Evolutionary conservation across 2,797 vertebrate species (phyloP).

Genomic region (Rhynchotus rufescens): DNA sequence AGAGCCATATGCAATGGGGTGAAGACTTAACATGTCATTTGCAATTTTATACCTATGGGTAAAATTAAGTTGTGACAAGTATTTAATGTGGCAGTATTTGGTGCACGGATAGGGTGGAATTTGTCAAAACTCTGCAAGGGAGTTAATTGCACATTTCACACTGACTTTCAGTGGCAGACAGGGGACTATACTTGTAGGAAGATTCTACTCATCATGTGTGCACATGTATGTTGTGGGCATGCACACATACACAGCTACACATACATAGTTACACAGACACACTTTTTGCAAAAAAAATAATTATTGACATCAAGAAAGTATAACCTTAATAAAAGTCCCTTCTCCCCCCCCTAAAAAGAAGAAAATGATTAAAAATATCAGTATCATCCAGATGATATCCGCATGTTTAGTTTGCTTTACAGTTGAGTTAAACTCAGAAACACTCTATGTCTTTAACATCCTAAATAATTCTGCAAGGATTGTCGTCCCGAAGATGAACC

Average conservation of each 20-base stretch:
- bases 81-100: background rate
- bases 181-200: background rate
- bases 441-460: slow-evolving; percentile 62
- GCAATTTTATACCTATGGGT: background rate
- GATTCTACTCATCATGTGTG: background rate
- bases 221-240: background rate
- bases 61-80: background rate
- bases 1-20: background rate
- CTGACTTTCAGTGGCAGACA: background rate
- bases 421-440: slow-evolving; percentile 57
- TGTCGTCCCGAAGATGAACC: slow-evolving; percentile 53
- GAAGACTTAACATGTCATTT: background rate
- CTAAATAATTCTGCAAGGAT: slow-evolving; percentile 34
- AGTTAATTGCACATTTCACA: background rate
- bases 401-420: slow-evolving; percentile 54
- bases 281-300: slow-evolving; percentile 60
- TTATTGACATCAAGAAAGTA: slow-evolving; percentile 64
- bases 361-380: slow-evolving; percentile 74
- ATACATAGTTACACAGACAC: slow-evolving; percentile 52
- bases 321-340: slow-evolving; percentile 71
- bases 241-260: background rate
- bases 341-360: slow-evolving; percentile 54
- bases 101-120: background rate
- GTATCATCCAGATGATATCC: slow-evolving; percentile 58
- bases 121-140: slow-evolving; percentile 7